phyloP scores from a whole-genome alignment of 2,113 vertebrate species.

The Piaya cayana region DNA sequence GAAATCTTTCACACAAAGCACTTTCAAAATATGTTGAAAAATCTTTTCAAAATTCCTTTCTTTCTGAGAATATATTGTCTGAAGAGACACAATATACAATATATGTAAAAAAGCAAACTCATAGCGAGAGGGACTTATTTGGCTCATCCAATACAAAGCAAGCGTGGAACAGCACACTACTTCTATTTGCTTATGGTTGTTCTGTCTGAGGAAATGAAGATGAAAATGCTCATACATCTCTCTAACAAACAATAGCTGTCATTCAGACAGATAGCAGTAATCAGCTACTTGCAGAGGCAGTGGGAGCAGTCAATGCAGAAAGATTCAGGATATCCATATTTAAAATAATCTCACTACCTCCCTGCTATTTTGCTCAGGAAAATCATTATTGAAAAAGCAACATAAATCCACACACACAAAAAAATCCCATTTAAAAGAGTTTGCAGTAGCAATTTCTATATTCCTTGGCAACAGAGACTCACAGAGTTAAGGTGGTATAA shows the following conservation, averaged over 20 bases:
- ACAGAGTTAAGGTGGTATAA: not conserved
- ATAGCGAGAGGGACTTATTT: not conserved
- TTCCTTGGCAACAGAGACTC: not conserved
- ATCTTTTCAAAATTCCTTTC: not conserved
- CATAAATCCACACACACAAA: not conserved
- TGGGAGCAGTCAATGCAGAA: constrained; percentile 3
- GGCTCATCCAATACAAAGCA: not conserved
- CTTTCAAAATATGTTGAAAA: not conserved
- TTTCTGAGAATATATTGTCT: not conserved
- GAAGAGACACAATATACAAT: not conserved
- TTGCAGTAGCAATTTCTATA: not conserved
- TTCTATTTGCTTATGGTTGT: not conserved
- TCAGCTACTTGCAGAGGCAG: not conserved
- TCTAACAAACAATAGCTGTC: not conserved
- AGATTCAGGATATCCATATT: not conserved
- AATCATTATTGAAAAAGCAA: constrained; percentile 3
- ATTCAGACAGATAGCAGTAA: constrained; percentile 14
- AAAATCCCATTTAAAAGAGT: not conserved
- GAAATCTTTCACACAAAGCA: not conserved
- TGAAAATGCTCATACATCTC: not conserved
- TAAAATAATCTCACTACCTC: constrained; percentile 21
- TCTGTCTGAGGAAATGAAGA: not conserved
- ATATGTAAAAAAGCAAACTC: not conserved
- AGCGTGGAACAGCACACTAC: not conserved
- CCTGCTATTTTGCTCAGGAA: not conserved